Evolutionary conservation across 2,888 invertebrate genomes (phyloP).

Genomic region (Steinernema carpocapsae): DNA sequence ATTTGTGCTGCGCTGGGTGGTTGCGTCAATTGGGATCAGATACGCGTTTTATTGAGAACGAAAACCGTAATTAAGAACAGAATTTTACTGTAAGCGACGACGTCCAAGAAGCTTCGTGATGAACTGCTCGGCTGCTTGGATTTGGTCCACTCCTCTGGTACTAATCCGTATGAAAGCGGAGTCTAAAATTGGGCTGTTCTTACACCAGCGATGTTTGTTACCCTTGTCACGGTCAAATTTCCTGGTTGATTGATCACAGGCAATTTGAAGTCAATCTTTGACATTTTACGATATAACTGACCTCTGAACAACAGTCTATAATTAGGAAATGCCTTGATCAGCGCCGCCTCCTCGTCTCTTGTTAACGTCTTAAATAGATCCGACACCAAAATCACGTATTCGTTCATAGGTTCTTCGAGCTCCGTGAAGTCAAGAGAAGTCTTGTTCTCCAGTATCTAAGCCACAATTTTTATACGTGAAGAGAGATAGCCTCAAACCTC

Average conservation of each 20-base stretch:
- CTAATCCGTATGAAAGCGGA: not conserved
- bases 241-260: no score
- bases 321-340: constrained; percentile 17
- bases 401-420: not conserved
- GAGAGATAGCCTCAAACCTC: not conserved
- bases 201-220: no score
- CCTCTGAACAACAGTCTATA: not conserved
- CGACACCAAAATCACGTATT: constrained; percentile 6
- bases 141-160: not conserved
- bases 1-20: no score
- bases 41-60: no score
- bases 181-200: not conserved
- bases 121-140: not conserved
- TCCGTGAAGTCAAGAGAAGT: not conserved
- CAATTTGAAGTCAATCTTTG: no score
- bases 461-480: not conserved
- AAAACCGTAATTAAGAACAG: no score
- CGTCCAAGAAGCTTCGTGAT: not conserved
- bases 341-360: not conserved
- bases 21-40: no score
- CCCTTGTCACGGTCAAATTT: no score
- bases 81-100: not conserved
- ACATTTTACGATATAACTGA: no score
- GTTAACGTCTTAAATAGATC: not conserved
- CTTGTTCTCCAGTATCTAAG: not conserved